Percentiles rank a stretch among this genome's conserved stretches.
These are phyloP conservation scores for Panthera uncia DNA, from an alignment of 2,113 vertebrate species.

Conservation along the genomic window DNA sequence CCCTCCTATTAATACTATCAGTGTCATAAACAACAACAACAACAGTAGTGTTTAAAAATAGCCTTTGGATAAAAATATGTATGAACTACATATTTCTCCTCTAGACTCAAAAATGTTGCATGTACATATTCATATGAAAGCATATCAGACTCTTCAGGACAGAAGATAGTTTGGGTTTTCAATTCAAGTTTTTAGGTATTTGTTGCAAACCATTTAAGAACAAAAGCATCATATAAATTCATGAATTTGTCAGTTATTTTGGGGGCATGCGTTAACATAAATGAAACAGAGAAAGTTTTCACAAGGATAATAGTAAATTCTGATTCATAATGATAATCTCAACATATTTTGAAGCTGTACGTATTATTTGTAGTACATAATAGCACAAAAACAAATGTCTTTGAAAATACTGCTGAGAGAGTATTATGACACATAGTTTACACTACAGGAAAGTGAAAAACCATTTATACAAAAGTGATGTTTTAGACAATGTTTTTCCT, in stretches of 20 bases:
- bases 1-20: not conserved
- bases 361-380: not conserved
- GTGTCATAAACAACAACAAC: not conserved
- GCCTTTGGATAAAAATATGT: not conserved
- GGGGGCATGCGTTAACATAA: not conserved
- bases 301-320: not conserved
- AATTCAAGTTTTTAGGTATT: not conserved
- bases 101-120: not conserved
- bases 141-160: not conserved
- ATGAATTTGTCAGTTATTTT: not conserved
- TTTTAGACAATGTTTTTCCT: not conserved
- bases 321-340: not conserved
- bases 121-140: not conserved
- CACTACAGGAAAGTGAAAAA: not conserved
- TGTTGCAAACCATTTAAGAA: not conserved
- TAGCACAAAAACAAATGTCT: not conserved
- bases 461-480: not conserved
- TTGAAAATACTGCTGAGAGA: not conserved
- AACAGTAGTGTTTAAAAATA: not conserved
- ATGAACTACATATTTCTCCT: not conserved
- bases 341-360: not conserved
- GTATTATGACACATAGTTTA: not conserved
- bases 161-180: not conserved
- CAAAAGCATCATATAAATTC: not conserved
- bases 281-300: not conserved